Percentiles rank a stretch among this genome's conserved stretches.
Conservation (phyloP, 2,888 invertebrate species). For the Harpagoxenus sublaevis region DNA sequence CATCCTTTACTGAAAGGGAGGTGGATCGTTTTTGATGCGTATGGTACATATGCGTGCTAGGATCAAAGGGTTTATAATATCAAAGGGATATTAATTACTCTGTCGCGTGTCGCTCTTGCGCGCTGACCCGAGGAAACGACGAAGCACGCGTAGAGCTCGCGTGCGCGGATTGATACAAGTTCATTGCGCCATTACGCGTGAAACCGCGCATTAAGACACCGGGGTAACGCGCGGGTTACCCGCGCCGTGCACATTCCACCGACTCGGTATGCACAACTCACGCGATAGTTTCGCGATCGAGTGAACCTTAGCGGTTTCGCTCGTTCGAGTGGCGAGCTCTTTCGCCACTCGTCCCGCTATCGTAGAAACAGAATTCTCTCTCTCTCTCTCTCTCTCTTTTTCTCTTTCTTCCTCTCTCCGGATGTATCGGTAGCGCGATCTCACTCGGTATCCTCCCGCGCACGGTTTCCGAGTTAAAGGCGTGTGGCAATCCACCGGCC, state of each 20-base stretch:
- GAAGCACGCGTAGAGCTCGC: conserved; percentile 64
- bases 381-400: background rate
- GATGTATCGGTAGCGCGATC: conserved; percentile 22
- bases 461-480: background rate
- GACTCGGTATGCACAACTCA: conserved; percentile 29
- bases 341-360: conserved; percentile 13
- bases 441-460: background rate
- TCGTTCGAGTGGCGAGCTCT: conserved; percentile 11
- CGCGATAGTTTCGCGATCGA: conserved; percentile 44
- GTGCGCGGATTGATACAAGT: conserved; percentile 75
- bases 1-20: background rate
- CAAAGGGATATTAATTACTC: conserved; percentile 21
- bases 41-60: background rate
- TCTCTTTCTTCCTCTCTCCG: background rate
- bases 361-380: background rate
- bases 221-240: conserved; percentile 57
- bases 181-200: conserved; percentile 76
- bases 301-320: conserved; percentile 14
- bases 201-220: conserved; percentile 72
- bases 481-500: background rate
- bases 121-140: background rate
- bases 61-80: background rate
- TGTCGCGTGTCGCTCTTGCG: conserved; percentile 39
- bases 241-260: conserved; percentile 36
- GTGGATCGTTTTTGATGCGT: background rate